Evolutionary conservation across 2,888 invertebrate genomes (phyloP).

Genomic region (Eupithecia insigniata): DNA sequence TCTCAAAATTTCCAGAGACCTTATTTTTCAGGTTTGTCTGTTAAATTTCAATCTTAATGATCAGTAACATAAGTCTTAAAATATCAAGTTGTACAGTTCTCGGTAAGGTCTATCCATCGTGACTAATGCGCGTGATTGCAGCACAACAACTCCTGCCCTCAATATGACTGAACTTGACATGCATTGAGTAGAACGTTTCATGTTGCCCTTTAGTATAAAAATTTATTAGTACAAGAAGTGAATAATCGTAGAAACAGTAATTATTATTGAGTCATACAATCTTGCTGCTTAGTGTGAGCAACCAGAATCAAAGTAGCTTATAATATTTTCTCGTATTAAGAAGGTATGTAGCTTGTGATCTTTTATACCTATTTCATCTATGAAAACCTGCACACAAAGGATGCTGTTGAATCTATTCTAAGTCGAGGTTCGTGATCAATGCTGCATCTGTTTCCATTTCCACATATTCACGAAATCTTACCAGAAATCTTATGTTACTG

Average conservation of each 20-base stretch:
- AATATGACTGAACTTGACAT: constrained; percentile 73
- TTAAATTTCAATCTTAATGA: constrained; percentile 19
- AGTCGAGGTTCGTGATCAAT: not conserved
- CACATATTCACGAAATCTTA: not conserved
- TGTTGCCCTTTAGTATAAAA: constrained; percentile 41
- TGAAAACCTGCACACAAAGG: not conserved
- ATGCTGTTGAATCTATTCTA: not conserved
- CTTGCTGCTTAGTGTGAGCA: not conserved
- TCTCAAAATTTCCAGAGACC: not conserved
- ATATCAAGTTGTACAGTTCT: constrained; percentile 20
- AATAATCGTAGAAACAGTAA: not conserved
- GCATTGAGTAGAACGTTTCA: constrained; percentile 54
- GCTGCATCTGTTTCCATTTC: not conserved
- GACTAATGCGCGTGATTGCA: constrained; percentile 64
- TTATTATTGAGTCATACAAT: constrained; percentile 22
- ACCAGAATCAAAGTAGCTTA: not conserved
- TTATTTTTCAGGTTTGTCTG: not conserved
- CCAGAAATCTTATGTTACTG: too few species aligned
- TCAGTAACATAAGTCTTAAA: constrained; percentile 21
- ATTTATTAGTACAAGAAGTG: constrained; percentile 13
- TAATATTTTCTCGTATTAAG: not conserved
- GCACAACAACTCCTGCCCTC: constrained; percentile 61
- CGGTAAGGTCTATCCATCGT: constrained; percentile 45
- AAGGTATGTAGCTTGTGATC: not conserved
- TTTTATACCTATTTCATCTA: too few species aligned